Base-by-base conservation (phyloP, 1,140 invertebrate genomes). In the Atopsyche davidsoni region DNA sequence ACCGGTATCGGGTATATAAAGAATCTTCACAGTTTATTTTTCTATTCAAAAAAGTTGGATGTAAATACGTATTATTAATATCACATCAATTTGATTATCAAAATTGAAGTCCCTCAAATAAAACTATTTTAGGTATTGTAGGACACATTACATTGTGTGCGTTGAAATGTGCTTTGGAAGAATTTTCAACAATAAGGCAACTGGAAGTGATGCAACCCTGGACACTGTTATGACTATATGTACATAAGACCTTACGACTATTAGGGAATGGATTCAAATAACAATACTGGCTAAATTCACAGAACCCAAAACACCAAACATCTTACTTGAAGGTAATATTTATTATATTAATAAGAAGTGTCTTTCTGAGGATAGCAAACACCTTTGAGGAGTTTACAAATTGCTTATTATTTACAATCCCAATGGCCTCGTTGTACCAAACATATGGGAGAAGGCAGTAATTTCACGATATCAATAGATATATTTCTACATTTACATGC, bases 201-300 rank as follows among this genome's bases (percentile, higher is more conserved):
- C 13, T 52, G 7, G 32, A 39, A 46, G 18, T 40, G 6, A 32
- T 24, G 39, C 41, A 34, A 55, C 53, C 41, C 40, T 50, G 53
- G 47, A 55, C 42, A 44, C 34, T 35, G 9, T 40, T 39, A 21
- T 28, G 22, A 43, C 24, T 49, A 44, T 46, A 55, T 46, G 50
- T 40, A 46, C 36, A 53, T 41, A 46, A 10, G 18, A 48, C 24
- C 43, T 42, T 47, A 55, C n/a, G 9, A 34, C 44, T 51, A 47
- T 16, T 46, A 40, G 53, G 53, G 53, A 55, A 51, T 55, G 53
- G 53, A 46, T 50, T 43, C 42, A 55, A 46, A 46, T 38, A 40
- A 24, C 45, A 42, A 24, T 44, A 50, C 24, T 48, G 25, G 28
- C 38, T 35, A 48, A 14, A 4, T 40, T 19, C 10, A 28, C 34